Evolutionary conservation across 2,888 invertebrate species (phyloP).

Genomic region (Harpagoxenus sublaevis): DNA sequence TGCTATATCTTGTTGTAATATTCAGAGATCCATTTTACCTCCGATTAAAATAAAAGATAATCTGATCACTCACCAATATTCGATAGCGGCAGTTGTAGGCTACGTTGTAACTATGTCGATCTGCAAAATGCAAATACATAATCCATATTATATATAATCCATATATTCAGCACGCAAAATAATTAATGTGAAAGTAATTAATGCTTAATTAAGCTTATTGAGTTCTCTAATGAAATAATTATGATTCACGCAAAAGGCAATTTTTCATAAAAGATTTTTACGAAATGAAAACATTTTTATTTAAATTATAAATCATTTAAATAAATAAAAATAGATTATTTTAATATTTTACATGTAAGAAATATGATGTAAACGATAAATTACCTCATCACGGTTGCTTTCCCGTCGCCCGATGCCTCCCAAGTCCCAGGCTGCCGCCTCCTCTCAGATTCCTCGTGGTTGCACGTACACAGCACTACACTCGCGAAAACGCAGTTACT

Average conservation of each 20-base stretch:
- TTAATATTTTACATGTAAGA: background rate
- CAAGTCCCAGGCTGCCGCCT: background rate
- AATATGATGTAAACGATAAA: background rate
- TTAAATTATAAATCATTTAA: background rate
- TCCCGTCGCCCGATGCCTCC: background rate
- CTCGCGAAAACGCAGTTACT: constrained; percentile 1
- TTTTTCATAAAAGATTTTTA: background rate
- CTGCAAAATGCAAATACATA: background rate
- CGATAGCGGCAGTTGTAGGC: background rate
- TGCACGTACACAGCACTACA: background rate
- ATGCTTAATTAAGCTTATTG: background rate
- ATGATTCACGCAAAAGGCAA: background rate
- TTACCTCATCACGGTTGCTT: background rate
- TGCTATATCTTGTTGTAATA: background rate
- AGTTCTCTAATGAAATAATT: constrained; percentile 18
- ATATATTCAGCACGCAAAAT: background rate
- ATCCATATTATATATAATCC: background rate
- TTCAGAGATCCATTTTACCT: background rate
- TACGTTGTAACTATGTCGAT: background rate
- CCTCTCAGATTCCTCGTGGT: background rate
- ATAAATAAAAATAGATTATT: background rate
- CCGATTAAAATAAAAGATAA: constrained; percentile 2
- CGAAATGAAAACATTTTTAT: background rate
- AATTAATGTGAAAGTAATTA: background rate
- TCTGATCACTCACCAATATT: background rate